Evolutionary conservation across 2,797 vertebrate species (phyloP).

Genomic region (Onychomys leucogaster): DNA sequence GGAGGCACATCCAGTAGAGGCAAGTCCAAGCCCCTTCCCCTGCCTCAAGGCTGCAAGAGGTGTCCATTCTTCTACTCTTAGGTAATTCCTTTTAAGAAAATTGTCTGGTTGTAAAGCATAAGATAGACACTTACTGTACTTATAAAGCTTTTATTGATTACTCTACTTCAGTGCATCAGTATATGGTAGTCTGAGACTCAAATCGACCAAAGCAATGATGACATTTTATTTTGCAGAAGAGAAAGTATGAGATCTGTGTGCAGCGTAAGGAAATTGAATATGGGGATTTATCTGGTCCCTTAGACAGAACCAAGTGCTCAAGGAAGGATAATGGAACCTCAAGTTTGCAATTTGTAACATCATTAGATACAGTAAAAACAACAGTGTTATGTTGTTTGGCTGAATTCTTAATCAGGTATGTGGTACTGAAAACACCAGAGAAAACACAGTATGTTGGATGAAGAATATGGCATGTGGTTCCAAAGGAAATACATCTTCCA

Average conservation of each 20-base stretch:
- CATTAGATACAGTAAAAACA: conserved; percentile 52
- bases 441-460: not conserved
- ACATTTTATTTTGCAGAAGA: conserved; percentile 7
- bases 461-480: not conserved
- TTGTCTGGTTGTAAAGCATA: not conserved
- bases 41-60: no score
- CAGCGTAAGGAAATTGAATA: not conserved
- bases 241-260: not conserved
- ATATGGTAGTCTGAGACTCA: not conserved
- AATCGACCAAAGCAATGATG: not conserved
- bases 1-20: no score
- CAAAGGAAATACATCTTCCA: conserved; percentile 25
- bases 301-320: conserved; percentile 50
- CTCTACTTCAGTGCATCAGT: not conserved
- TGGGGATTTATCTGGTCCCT: conserved; percentile 18
- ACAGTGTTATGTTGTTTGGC: not conserved
- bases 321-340: conserved; percentile 35
- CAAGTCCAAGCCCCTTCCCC: no score
- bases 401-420: conserved; percentile 49
- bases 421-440: not conserved
- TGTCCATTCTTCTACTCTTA: not conserved
- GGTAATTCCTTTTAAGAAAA: not conserved
- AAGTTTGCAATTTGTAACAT: conserved; percentile 22
- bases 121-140: not conserved
- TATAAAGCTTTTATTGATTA: not conserved